Percentiles rank a stretch among this genome's conserved stretches.
These are phyloP conservation scores for Meriones psammophilus DNA, from an alignment of 2,797 vertebrate species.

Conservation along the genomic window DNA sequence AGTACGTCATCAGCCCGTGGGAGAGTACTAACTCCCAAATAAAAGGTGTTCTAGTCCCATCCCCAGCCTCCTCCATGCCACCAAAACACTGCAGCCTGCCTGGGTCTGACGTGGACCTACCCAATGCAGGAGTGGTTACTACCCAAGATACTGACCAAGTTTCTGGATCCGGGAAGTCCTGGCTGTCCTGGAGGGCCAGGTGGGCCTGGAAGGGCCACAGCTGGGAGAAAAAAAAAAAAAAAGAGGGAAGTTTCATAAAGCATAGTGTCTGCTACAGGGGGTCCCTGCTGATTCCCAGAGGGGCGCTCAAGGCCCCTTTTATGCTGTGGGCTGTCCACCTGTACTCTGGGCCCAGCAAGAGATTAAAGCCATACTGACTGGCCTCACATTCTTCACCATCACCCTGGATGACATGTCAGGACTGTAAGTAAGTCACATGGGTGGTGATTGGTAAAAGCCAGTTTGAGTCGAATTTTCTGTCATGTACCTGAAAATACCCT, in stretches of 20 bases:
- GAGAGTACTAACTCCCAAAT: background rate
- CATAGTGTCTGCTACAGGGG: background rate
- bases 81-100: background rate
- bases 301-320: background rate
- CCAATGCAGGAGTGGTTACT: background rate
- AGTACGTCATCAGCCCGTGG: background rate
- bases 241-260: conserved; percentile 49
- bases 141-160: conserved; percentile 88
- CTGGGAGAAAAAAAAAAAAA: conserved; percentile 84
- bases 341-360: background rate
- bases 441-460: background rate
- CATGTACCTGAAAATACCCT: conserved; percentile 37
- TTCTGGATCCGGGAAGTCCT: conserved; percentile 90
- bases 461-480: conserved; percentile 49
- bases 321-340: fast-evolving
- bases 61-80: background rate
- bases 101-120: background rate
- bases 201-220: conserved; percentile 91
- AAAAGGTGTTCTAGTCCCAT: background rate
- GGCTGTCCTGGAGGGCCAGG: conserved; percentile 93
- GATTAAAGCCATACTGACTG: background rate
- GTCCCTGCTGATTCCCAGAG: background rate
- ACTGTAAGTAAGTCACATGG: background rate
- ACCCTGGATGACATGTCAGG: background rate
- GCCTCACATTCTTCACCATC: background rate